Base-by-base conservation (phyloP, 2,113 vertebrate genomes). In the Ammospiza nelsoni region DNA sequence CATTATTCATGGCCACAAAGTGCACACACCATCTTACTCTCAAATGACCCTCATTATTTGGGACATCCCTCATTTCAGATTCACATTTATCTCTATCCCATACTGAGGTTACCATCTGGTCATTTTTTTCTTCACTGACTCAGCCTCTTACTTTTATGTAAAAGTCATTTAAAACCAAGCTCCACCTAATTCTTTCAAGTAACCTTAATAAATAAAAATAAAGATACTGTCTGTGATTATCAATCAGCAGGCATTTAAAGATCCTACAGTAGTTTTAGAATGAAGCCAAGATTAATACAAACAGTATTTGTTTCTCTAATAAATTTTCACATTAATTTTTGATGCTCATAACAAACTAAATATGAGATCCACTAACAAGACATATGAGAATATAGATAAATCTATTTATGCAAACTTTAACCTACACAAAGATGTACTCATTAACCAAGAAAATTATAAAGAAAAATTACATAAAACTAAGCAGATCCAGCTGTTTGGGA, bases 1-100 rank as follows among this genome's bases (percentile, higher is more conserved):
- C 80, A 95, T 96, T 97, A 95, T 97, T 98, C 92, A 97, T 88
- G 67, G 83, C 67, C 90, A 89, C 35, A 92, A 87, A 97, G 95
- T 85, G 89, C 75, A 92, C 61, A 55, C 43, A 55, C 35, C 69
- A 65, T 84, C 86, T 66, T 92, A 55, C 52, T 96, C 85, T 95
- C 89, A 69, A 79, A 89, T 95, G 90, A 96, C 79, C 91, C 92
- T 91, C 92, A 89, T 95, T 96, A 96, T 63, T 49, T 89, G 84
- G 75, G 69, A 83, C 68, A 89, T 71, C 61, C 52, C 75, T 97
- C 63, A 19, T 95, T 95, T 95, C 48, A 94, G 59, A 97, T 84
- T 84, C 84, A 66, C 81, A 96, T 96, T 97, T 94, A 96, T 97
- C 92, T 97, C 81, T 77, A 95, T 87, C 87, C 23, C 43, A 57